Base-by-base conservation (phyloP, 2,797 vertebrate genomes). In the Lepilemur septentrionalis region DNA sequence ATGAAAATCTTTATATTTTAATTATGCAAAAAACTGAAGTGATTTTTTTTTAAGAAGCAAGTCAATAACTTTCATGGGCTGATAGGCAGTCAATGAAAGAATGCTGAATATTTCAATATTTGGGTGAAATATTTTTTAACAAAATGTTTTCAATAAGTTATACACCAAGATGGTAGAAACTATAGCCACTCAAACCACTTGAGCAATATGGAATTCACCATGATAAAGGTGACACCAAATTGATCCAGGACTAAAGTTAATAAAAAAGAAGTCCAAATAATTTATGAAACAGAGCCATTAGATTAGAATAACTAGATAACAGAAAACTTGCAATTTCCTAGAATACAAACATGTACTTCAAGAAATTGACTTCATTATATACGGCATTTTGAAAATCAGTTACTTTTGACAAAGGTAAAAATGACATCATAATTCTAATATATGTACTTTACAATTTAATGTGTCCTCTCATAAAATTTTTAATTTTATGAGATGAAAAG, bases 1-100 rank as follows among this genome's bases (percentile, higher is more conserved):
- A 76, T 84, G 50, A 94, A 97, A 92, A 84, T 96, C 79, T 91
- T 94, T 95, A 79, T 35, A 79, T 73, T 35, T 69, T 73, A 93
- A 95, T 91, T 91, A 94, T 30, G 57, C n/a, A 95, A 93, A 97
- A 83, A 93, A 55, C 4, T 41, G 8, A 69, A 94, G 25, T 83
- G 61, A 69, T 63, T 83, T 81, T 57, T 69, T 65, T 69, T 63
- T 65, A 85, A 46, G 30, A 50, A 25, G 30, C 28, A 87, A 96
- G 61, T 95, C 81, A 79, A 5, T 88, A 94, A 93, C 61, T 92
- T 92, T 48, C 65, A 25, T 80, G 59, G 59, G 9, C 59, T 92
- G 55, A 92, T 7, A 96, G 41, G 65, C n/a, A 78, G 22, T 76
- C 80, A 95, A 73, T 65, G 52, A 91, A 89, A 92, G 9, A 55